Evolutionary conservation across 1,140 invertebrate genomes (phyloP), one percentile per base, ranked within the genome.

Genomic region (Megalonaias nervosa): DNA sequence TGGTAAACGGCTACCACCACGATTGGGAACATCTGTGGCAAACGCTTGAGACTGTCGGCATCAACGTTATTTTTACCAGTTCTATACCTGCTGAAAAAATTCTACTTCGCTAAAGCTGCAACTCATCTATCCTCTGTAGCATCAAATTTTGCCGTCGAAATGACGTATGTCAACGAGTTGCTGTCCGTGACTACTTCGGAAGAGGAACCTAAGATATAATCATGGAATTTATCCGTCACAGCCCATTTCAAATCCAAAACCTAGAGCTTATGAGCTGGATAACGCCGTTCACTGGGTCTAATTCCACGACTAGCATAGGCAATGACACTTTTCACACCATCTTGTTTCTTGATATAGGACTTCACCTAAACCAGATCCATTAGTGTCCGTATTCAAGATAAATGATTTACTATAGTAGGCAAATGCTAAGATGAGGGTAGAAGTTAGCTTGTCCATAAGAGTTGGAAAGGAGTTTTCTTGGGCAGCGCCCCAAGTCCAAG

Each of bases 311-410:
- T 74, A 16, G 71, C 71, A 72, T 79, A 75, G 2, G 81, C 79
- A 15, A 87, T 79, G 0, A 81, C 78, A 16, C 74, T 48, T 65
- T 81, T 73, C 9, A 67, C 58, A 72, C 81, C 79, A 5, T 84
- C 74, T 61, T 82, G 71, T 23, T 64, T 48, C 74, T 69, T 88
- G 86, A n/a, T 76, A 81, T 26, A 89, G 74, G 2, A 86, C 86
- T 15, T 81, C 84, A n/a, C 86, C 87, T 21, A 88, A 26, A 15
- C 79, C 83, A 26, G 21, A 17, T 23, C 75, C 38, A 57, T 71
- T 76, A 57, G 76, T 79, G 74, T 86, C 82, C 16, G 68, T 75
- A 59, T 84, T 58, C 12, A 80, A 15, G 15, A 66, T 55, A 69
- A 82, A 86, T 15, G 70, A 79, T 16, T 71, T 71, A n/a, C 48